phyloP scores from a whole-genome alignment of 2,888 invertebrate genomes.

The Erebia ligea region DNA sequence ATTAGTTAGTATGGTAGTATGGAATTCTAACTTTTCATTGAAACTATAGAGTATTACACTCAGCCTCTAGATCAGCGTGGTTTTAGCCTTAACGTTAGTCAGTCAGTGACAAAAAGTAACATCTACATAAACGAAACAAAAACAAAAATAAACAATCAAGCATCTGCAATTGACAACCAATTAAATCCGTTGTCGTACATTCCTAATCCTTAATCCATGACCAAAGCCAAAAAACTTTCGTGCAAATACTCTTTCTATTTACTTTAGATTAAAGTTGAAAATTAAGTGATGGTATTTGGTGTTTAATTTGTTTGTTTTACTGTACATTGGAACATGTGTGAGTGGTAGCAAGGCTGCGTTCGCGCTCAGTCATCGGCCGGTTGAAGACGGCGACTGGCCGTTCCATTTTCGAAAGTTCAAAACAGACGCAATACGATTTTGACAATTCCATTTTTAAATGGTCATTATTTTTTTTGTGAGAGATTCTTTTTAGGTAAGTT shows the following conservation, averaged over 20 bases:
- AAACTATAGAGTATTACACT: background rate
- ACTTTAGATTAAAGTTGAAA: background rate
- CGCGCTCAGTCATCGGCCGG: conserved; percentile 70
- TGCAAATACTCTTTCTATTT: conserved; percentile 6
- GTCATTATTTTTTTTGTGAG: conserved; percentile 12
- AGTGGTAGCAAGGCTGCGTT: conserved; percentile 44
- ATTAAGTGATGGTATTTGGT: conserved; percentile 3
- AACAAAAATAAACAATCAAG: conserved; percentile 26
- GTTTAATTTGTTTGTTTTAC: conserved; percentile 31
- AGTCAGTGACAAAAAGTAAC: conserved; percentile 4
- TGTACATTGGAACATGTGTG: conserved; percentile 35
- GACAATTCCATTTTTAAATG: conserved; percentile 14
- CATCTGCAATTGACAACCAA: conserved; percentile 30
- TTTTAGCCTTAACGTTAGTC: background rate
- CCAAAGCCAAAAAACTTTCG: background rate
- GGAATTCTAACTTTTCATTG: too few species aligned
- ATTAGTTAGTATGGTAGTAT: too few species aligned
- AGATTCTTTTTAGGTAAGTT: conserved; percentile 11
- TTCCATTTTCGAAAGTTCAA: conserved; percentile 50
- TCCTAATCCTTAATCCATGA: conserved; percentile 28
- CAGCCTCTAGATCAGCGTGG: background rate
- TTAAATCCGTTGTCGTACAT: conserved; percentile 25
- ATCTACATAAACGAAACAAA: conserved; percentile 12
- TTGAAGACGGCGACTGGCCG: conserved; percentile 58
- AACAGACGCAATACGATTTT: conserved; percentile 26